Evolutionary conservation across 2,113 vertebrate genomes (phyloP).

Genomic region (Myrmecobius fasciatus): DNA sequence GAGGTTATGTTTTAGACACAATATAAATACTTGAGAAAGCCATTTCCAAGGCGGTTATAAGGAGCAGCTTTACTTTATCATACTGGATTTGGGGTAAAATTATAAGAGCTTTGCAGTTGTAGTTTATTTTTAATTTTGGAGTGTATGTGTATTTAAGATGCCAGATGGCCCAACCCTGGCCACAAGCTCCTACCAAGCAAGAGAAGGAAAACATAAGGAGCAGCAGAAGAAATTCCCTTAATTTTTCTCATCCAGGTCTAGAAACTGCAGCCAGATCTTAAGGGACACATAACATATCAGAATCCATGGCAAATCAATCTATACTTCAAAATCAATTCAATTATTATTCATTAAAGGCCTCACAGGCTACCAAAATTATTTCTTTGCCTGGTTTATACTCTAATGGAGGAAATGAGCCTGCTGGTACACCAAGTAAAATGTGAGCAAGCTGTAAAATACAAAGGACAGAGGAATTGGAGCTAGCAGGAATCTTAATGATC

Average conservation of each 20-base stretch:
- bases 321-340: conserved; percentile 7
- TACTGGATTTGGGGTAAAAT: background rate
- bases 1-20: background rate
- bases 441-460: background rate
- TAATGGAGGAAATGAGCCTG: background rate
- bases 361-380: background rate
- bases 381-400: background rate
- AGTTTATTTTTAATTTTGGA: background rate
- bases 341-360: background rate
- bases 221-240: background rate
- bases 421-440: background rate
- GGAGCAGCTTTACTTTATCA: conserved; percentile 16
- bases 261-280: background rate
- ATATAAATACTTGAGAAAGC: background rate
- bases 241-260: background rate
- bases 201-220: background rate
- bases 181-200: background rate
- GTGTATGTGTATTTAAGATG: background rate
- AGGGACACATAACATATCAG: background rate
- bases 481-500: background rate
- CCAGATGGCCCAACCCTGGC: background rate
- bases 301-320: background rate
- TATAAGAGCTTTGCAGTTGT: background rate
- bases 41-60: background rate
- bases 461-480: background rate